Conservation (phyloP, 2,797 vertebrate species). For the Manis pentadactyla region DNA sequence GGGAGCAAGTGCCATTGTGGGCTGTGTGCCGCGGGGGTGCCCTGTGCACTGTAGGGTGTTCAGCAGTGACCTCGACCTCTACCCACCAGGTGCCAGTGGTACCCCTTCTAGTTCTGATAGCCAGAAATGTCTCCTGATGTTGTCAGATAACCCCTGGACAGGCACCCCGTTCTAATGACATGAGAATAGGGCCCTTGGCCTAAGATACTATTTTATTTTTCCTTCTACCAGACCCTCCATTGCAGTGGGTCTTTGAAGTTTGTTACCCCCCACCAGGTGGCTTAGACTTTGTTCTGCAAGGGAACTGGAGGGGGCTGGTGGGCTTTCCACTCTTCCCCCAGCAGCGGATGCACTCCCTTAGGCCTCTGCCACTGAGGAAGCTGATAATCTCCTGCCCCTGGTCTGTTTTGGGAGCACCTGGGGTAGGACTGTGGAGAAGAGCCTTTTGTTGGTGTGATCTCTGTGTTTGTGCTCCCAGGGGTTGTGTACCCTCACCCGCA, state of each 20-base stretch:
- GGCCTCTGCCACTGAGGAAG: neutral
- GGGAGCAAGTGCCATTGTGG: neutral
- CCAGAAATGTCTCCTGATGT: neutral
- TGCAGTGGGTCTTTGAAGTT: neutral
- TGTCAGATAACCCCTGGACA: neutral
- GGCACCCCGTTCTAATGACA: neutral
- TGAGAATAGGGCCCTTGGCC: neutral
- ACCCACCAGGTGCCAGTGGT: too few relatives aligned
- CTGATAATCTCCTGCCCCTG: neutral
- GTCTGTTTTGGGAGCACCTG: neutral
- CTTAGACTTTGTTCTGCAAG: neutral
- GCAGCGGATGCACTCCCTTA: neutral
- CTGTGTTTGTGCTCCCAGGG: neutral
- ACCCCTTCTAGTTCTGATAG: neutral
- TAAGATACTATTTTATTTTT: neutral
- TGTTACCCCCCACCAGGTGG: neutral
- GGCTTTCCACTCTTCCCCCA: neutral
- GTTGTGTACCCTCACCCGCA: neutral
- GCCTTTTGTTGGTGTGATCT: neutral
- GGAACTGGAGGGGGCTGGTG: neutral
- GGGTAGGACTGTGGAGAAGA: neutral
- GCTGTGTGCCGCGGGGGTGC: too few relatives aligned
- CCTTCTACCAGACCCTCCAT: neutral
- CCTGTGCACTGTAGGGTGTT: neutral
- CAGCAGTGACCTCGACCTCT: neutral